A percentile compares a stretch with the other conserved stretches of the same genome.
phyloP scores from a whole-genome alignment of 1,140 invertebrate species.

The Thalassaphorura encarpata region DNA sequence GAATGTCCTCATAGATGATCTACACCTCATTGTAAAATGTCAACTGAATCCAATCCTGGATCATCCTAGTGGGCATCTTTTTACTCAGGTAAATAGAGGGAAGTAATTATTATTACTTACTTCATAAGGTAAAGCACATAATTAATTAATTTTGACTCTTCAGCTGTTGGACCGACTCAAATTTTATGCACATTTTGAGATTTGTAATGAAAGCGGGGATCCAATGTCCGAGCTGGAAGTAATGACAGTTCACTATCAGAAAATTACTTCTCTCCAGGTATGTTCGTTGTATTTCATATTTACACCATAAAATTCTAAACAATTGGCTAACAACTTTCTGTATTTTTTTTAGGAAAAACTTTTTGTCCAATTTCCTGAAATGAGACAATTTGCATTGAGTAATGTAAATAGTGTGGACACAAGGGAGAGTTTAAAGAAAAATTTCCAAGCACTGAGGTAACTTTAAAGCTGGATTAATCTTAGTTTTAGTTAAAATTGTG shows the following conservation, averaged over 20 bases:
- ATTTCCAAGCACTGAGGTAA: slow-evolving; percentile 58
- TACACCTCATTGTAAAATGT: slow-evolving; percentile 84
- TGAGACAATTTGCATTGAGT: slow-evolving; percentile 74
- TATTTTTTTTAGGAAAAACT: slow-evolving; percentile 62
- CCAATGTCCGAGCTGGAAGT: slow-evolving; percentile 88
- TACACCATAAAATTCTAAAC: not conserved
- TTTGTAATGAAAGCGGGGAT: slow-evolving; percentile 92
- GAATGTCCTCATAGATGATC: slow-evolving; percentile 89
- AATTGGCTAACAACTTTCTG: not conserved
- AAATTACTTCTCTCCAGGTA: slow-evolving; percentile 80
- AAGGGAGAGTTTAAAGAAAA: slow-evolving; percentile 68
- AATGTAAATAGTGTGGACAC: slow-evolving; percentile 93
- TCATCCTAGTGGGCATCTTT: slow-evolving; percentile 79
- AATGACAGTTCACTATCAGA: slow-evolving; percentile 82
- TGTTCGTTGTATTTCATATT: slow-evolving; percentile 13
- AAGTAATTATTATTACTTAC: not conserved
- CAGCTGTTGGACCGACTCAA: slow-evolving; percentile 91
- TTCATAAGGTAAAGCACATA: not conserved
- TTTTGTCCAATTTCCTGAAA: slow-evolving; percentile 82
- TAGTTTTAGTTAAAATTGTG: not conserved
- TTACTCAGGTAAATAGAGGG: slow-evolving; percentile 60
- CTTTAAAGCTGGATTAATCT: not conserved
- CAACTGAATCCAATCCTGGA: slow-evolving; percentile 63
- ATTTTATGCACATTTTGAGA: slow-evolving; percentile 96
- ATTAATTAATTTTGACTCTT: slow-evolving; percentile 42